These are phyloP conservation scores for Triplophysa dalaica DNA, from an alignment of 2,113 vertebrate genomes.

Conservation along the genomic window DNA sequence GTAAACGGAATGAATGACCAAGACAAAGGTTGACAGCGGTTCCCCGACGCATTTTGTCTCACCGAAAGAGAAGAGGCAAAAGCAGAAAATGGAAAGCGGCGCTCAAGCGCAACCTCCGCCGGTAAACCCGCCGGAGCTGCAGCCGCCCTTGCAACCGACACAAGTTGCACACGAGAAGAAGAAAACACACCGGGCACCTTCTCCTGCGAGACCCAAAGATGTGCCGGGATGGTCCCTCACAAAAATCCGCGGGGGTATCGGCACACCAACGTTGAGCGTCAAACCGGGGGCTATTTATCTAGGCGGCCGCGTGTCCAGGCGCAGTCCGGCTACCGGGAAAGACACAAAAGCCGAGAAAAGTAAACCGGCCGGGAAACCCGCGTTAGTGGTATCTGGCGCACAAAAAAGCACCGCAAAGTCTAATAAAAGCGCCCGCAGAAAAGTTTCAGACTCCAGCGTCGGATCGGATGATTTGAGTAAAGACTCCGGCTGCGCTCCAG, in stretches of 20 bases:
- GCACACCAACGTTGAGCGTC: conserved; percentile 73
- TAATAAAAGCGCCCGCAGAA: conserved; percentile 66
- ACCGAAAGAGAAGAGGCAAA: conserved; percentile 75
- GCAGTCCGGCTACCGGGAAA: conserved; percentile 69
- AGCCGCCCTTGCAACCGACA: conserved; percentile 47
- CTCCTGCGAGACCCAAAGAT: conserved; percentile 88
- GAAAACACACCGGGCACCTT: conserved; percentile 86
- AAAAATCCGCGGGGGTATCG: conserved; percentile 81
- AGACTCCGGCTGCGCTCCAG: conserved; percentile 73
- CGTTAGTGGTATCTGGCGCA: conserved; percentile 22
- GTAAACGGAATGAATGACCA: conserved; percentile 81
- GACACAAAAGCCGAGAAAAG: conserved; percentile 65
- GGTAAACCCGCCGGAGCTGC: conserved; percentile 43
- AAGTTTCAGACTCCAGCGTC: conserved; percentile 73
- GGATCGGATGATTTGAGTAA: conserved; percentile 74
- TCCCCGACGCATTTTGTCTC: conserved; percentile 73
- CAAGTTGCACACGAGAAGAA: conserved; percentile 73
- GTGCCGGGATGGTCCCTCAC: conserved; percentile 86
- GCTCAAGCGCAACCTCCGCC: conserved; percentile 60
- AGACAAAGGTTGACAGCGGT: conserved; percentile 81
- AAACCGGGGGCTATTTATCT: conserved; percentile 77
- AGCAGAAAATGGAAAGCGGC: conserved; percentile 77
- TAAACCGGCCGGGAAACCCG: conserved; percentile 60
- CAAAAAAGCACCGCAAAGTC: conserved; percentile 57
- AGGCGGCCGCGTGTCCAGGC: conserved; percentile 71